Base-by-base conservation (phyloP, 2,113 vertebrate species). In the Noturus placidus region DNA sequence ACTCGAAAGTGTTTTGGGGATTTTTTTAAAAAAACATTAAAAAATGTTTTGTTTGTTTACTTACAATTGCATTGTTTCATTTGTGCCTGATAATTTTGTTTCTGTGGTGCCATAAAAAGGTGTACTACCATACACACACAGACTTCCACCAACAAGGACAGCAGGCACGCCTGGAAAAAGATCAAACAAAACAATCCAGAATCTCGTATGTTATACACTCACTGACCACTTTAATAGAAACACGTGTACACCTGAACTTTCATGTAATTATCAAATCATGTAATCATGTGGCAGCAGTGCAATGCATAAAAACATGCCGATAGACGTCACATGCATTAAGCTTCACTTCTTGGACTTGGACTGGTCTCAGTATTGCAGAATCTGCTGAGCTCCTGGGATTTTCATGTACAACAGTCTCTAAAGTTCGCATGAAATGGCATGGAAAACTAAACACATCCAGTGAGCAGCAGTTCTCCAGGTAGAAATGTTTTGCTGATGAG, bases 101-200 rank as follows among this genome's bases (percentile, higher is more conserved):
- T 77, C 2, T 30, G 78, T 83, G 4, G 63, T 4, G 61, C 94
- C 93, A 9, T 95, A 94, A 81, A 95, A 88, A 63, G 90, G 87
- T 70, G 77, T 90, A 15, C 67, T 19, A 15, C 89, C 70, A 30
- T 87, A 89, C 63, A 92, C 4, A 72, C 80, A 88, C 69, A 92
- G 61, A 72, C 91, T 88, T 9, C 85, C 20, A 0, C 81, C 89
- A 52, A 94, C 92, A 25, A 94, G 76, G 11, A 94, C 30, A 57
- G 85, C 91, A 35, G 94, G 94, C 1, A 94, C 79, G 33, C 94
- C 93, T 94, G 33, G 3, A 8, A 74, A 50, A 82, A 83, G 5
- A 72, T 22, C 38, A 67, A 27, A 20, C 20, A 14, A 67, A 33
- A 67, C 3, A 17, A 27, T 78, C 13, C 46, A 78, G 25, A 78